Evolutionary conservation across 2,888 invertebrate species (phyloP).

Genomic region (Deilephila elpenor): DNA sequence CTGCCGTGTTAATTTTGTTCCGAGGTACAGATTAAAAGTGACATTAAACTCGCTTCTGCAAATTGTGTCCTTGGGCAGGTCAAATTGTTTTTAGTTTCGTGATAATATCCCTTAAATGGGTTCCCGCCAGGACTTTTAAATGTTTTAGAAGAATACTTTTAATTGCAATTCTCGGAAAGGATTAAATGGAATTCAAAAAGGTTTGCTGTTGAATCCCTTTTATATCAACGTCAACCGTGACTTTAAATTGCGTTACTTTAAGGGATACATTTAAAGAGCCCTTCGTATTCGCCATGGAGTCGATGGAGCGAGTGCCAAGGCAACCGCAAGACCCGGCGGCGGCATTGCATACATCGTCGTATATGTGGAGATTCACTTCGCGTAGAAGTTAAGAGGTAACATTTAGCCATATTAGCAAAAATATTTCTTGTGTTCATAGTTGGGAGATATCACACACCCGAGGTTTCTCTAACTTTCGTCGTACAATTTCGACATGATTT

Average conservation of each 20-base stretch:
- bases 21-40: conserved; percentile 33
- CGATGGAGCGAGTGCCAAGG: conserved; percentile 67
- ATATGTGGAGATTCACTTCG: conserved; percentile 70
- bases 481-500: conserved; percentile 19
- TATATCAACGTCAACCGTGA: neutral
- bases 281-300: conserved; percentile 68
- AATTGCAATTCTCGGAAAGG: neutral
- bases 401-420: neutral
- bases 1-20: conserved; percentile 19
- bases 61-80: conserved; percentile 29
- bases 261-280: conserved; percentile 55
- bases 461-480: conserved; percentile 5
- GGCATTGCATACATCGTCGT: conserved; percentile 65
- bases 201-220: neutral
- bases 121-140: neutral
- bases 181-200: no score
- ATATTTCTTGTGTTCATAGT: neutral
- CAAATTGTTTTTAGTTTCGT: conserved; percentile 17
- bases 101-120: neutral
- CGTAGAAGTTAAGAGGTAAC: conserved; percentile 70
- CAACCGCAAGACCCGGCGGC: conserved; percentile 65
- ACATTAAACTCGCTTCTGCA: conserved; percentile 35
- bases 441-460: neutral
- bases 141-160: neutral
- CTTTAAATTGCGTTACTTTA: conserved; percentile 36